phyloP scores from a whole-genome alignment of 2,888 invertebrate genomes.

The Pharmacophagus antenor region DNA sequence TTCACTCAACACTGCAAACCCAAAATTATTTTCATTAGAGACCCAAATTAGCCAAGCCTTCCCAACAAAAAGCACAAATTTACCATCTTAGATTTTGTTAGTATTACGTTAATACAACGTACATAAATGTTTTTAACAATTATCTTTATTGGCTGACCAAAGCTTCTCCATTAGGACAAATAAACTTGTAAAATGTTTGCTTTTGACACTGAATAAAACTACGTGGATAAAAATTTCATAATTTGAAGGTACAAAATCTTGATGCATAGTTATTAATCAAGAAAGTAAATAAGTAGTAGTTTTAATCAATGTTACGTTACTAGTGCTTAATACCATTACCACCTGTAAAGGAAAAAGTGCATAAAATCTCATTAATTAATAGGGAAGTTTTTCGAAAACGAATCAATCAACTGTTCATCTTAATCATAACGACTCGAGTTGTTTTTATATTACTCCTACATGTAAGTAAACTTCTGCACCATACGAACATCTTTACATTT shows the following conservation, averaged over 20 bases:
- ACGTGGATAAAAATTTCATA: neutral
- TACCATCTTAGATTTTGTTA: conserved; percentile 41
- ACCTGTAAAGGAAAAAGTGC: conserved; percentile 14
- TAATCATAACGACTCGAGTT: too few species aligned
- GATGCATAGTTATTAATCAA: neutral
- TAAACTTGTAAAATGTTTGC: neutral
- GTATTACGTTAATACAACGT: conserved; percentile 38
- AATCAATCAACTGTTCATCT: too few species aligned
- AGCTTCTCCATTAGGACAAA: neutral
- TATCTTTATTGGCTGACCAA: neutral
- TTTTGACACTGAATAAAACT: neutral
- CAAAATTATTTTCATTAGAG: conserved; percentile 75
- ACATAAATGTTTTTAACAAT: neutral
- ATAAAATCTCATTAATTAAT: too few species aligned
- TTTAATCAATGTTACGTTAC: conserved; percentile 18
- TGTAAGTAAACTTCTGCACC: too few species aligned
- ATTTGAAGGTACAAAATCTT: neutral
- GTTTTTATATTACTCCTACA: too few species aligned
- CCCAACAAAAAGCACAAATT: conserved; percentile 50
- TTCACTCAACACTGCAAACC: conserved; percentile 79
- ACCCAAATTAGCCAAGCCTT: conserved; percentile 59
- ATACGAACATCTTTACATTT: too few species aligned
- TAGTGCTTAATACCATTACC: conserved; percentile 4
- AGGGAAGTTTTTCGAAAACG: too few species aligned
- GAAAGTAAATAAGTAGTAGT: neutral